These are phyloP conservation scores for Callosobruchus maculatus DNA, from an alignment of 2,888 invertebrate species.

Conservation along the genomic window DNA sequence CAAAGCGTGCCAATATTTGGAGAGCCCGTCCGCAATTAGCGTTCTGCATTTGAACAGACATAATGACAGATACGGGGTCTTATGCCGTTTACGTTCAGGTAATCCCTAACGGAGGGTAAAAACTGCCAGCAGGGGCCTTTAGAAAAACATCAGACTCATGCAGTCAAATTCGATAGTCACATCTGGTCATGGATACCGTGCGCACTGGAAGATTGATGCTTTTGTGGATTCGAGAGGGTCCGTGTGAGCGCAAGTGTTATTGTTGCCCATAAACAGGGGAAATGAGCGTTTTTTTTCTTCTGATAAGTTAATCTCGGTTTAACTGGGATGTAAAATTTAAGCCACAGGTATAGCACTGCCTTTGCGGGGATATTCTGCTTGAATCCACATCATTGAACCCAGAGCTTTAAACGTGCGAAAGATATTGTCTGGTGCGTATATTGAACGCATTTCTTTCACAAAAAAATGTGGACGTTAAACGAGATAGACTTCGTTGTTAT, in stretches of 20 bases:
- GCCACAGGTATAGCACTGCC: too few species aligned
- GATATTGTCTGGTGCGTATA: too few species aligned
- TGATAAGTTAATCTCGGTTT: neutral
- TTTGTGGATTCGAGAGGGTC: neutral
- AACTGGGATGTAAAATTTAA: neutral
- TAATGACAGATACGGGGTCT: slow-evolving; percentile 13
- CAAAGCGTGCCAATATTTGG: slow-evolving; percentile 15
- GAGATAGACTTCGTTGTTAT: too few species aligned
- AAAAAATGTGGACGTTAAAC: too few species aligned
- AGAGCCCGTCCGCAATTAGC: slow-evolving; percentile 16
- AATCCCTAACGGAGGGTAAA: slow-evolving; percentile 1
- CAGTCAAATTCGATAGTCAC: neutral
- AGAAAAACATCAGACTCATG: neutral
- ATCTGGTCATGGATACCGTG: neutral
- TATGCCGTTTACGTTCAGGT: neutral
- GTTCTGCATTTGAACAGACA: slow-evolving; percentile 7
- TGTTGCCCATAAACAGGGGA: neutral
- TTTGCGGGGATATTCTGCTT: too few species aligned
- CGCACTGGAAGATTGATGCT: neutral
- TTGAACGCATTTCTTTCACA: too few species aligned
- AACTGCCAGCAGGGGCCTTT: slow-evolving; percentile 1
- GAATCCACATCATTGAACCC: too few species aligned
- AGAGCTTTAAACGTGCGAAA: too few species aligned
- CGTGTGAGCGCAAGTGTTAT: neutral
- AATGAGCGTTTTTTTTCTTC: neutral